Base-by-base conservation (phyloP, 2,797 vertebrate genomes). In the Esox lucius region DNA sequence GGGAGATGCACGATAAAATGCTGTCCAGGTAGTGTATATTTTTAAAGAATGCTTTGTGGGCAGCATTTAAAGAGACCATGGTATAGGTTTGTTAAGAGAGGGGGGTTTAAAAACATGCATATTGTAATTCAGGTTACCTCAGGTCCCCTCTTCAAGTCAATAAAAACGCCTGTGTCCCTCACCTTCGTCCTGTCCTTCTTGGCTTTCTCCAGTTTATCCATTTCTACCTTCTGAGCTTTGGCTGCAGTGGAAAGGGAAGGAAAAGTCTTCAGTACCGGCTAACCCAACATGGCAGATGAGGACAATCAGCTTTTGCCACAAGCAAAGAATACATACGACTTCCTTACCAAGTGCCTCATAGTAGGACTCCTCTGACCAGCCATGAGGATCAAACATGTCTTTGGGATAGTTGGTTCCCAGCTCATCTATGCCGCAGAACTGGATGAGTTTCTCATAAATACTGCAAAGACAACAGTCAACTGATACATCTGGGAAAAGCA, bases 371-470 rank as follows among this genome's bases (percentile, higher is more conserved):
- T 99, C 98, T 74, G 97, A 95, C 98, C 97, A 99, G 81, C 97
- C 97, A 48, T 99, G 98, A 68, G 98, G 96, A 87, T 99, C 96
- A 81, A 99, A 99, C 97, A 99, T 98, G 42, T 99, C 97, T 92
- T 99, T 99, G 4, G 98, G 97, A 80, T 99, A 99, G 92, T 99
- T 99, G 0, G 97, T 99, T 81, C 98, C 97, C 0, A 99, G 95
- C 80, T 99, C 97, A 71, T 99, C 98, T 16, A 99, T 99, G 0
- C 95, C 88, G 81, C 97, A 99, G 87, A 95, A 99, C 92, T 99
- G 98, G 85, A 99, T 99, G 68, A 99, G 94, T 83, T 99, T 99
- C 87, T 99, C 97, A 33, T 98, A 99, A 90, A 99, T 99, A 85
- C 98, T 99, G 73, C 13, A 53, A 78, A 83, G 24, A 49, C 28